Evolutionary conservation across 2,797 vertebrate genomes (phyloP).

Genomic region (Mormyrus hasselquistii): DNA sequence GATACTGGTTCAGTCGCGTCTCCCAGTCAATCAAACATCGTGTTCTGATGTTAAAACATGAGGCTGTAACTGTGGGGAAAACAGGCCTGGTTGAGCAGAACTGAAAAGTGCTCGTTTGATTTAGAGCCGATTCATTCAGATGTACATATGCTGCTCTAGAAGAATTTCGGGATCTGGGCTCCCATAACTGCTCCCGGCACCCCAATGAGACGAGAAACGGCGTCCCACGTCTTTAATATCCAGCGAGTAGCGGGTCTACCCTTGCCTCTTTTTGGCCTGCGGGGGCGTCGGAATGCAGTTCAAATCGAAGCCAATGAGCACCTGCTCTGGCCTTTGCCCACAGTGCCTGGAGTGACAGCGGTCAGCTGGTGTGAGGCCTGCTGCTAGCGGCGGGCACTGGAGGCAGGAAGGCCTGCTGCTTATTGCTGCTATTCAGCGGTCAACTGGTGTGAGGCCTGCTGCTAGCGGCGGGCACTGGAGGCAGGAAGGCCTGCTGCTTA

Average conservation of each 20-base stretch:
- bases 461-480: no score
- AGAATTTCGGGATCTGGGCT: not conserved
- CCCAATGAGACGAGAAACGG: not conserved
- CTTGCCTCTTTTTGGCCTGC: no score
- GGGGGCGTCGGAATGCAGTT: not conserved
- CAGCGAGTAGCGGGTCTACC: not conserved
- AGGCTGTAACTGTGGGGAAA: not conserved
- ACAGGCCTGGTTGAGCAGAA: not conserved
- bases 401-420: not conserved
- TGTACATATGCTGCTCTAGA: not conserved
- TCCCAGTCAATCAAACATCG: not conserved
- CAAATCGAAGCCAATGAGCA: not conserved
- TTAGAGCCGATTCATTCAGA: not conserved
- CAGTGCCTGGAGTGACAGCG: not conserved
- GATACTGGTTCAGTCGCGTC: not conserved
- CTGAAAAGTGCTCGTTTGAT: not conserved
- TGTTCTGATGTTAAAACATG: not conserved
- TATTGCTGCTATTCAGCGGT: not conserved
- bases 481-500: not conserved
- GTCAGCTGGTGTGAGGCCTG: not conserved
- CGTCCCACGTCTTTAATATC: not conserved
- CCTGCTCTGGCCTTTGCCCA: not conserved
- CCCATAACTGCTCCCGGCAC: not conserved
- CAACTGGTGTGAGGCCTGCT: no score
- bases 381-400: no score